Conservation (phyloP, 2,888 invertebrate genomes). For the Pseudococcus viburni region DNA sequence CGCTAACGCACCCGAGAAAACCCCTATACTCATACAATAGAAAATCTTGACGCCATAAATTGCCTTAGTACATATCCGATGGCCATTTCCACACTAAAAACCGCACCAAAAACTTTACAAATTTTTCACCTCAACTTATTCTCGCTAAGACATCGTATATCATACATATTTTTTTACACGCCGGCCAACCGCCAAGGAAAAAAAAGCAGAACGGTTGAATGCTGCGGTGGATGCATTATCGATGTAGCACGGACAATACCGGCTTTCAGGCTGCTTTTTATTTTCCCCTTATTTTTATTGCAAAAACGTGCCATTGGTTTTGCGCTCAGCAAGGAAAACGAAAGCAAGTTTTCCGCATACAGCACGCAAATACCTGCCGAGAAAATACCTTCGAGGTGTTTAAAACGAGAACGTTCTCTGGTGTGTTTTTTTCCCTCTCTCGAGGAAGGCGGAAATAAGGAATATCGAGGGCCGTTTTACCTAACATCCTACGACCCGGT, state of each 20-base stretch:
- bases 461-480: conserved; percentile 43
- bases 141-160: not conserved
- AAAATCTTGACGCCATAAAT: conserved; percentile 3
- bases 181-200: not conserved
- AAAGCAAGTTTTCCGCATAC: conserved; percentile 15
- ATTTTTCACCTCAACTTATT: conserved; percentile 2
- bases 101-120: conserved; percentile 22
- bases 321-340: not conserved
- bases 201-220: not conserved
- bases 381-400: conserved; percentile 43
- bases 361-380: conserved; percentile 33
- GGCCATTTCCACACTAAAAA: not conserved
- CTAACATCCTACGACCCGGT: conserved; percentile 39
- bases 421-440: not conserved
- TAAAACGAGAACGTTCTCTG: conserved; percentile 21
- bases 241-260: conserved; percentile 36
- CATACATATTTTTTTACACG: conserved; percentile 7
- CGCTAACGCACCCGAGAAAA: not conserved
- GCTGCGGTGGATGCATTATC: conserved; percentile 32
- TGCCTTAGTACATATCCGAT: not conserved
- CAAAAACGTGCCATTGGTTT: conserved; percentile 39
- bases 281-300: conserved; percentile 43
- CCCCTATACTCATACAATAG: not conserved
- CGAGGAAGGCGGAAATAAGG: conserved; percentile 15
- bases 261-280: conserved; percentile 38